A percentile compares a stretch with the other conserved stretches of the same genome.
phyloP scores from a whole-genome alignment of 2,888 invertebrate genomes.

The Ceratothoa steindachneri region DNA sequence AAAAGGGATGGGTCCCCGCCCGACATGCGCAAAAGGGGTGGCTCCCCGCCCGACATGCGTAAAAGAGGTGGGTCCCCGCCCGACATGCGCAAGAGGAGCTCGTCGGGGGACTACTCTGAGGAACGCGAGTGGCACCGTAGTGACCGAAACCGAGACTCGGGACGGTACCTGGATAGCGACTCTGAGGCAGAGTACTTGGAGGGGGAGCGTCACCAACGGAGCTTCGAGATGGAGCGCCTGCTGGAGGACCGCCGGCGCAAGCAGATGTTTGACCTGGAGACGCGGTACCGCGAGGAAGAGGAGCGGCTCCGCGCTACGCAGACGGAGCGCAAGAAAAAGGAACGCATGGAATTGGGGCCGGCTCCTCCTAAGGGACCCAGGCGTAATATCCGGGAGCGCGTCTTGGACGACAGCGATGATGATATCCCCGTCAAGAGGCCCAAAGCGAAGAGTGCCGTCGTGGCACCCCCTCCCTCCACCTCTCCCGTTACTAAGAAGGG shows the following conservation, averaged over 20 bases:
- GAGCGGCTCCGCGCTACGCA: not conserved
- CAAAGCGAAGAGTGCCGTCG: not conserved
- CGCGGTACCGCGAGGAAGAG: not conserved
- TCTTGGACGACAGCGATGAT: not conserved
- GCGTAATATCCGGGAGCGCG: not conserved
- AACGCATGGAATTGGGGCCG: not conserved
- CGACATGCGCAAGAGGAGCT: not conserved
- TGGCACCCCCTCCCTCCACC: too few species aligned
- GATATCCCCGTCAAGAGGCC: not conserved
- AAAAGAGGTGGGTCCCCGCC: not conserved
- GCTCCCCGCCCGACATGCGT: not conserved
- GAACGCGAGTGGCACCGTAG: not conserved
- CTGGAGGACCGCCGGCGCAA: not conserved
- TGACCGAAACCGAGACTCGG: not conserved
- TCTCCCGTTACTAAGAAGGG: not conserved
- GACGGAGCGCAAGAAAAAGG: not conserved
- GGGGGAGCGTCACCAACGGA: not conserved
- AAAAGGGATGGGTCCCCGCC: not conserved
- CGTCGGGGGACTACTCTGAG: not conserved
- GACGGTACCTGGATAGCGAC: not conserved
- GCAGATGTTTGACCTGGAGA: constrained; percentile 4
- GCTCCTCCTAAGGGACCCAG: too few species aligned
- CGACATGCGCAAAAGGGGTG: not conserved
- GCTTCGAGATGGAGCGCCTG: not conserved
- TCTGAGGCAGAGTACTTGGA: not conserved